phyloP scores from a whole-genome alignment of 2,888 invertebrate genomes.

The Latheticus oryzae region DNA sequence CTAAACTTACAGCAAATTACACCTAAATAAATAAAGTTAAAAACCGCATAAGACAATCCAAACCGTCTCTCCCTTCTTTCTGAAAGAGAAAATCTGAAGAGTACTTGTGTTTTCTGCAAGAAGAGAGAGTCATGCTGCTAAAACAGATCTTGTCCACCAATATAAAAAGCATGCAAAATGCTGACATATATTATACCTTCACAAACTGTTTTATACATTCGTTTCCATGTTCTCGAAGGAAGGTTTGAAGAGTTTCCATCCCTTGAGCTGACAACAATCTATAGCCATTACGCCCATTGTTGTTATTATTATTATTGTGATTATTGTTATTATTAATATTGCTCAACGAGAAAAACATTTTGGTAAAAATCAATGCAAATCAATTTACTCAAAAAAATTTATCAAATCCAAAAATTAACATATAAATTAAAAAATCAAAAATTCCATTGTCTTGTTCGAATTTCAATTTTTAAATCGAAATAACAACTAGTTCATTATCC shows the following conservation, averaged over 20 bases:
- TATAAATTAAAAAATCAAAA: conserved; percentile 37
- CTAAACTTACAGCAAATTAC: conserved; percentile 20
- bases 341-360: conserved; percentile 56
- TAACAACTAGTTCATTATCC: not conserved
- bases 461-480: conserved; percentile 10
- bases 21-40: conserved; percentile 22
- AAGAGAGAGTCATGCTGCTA: conserved; percentile 6
- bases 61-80: too few relatives aligned
- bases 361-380: conserved; percentile 16
- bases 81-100: conserved; percentile 21
- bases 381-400: conserved; percentile 4
- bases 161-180: conserved; percentile 2
- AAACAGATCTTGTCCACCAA: conserved; percentile 11
- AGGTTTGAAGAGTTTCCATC: conserved; percentile 72
- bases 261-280: conserved; percentile 70
- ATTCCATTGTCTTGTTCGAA: conserved; percentile 23
- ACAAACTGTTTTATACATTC: conserved; percentile 75
- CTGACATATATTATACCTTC: conserved; percentile 67
- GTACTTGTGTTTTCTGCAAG: conserved; percentile 13
- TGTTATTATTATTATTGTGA: conserved; percentile 54
- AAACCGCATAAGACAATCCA: conserved; percentile 15
- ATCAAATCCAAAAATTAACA: conserved; percentile 24
- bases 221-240: conserved; percentile 74
- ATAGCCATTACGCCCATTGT: conserved; percentile 70
- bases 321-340: conserved; percentile 56